phyloP scores from a whole-genome alignment of 2,888 invertebrate genomes.

The Morinoia aosen region DNA sequence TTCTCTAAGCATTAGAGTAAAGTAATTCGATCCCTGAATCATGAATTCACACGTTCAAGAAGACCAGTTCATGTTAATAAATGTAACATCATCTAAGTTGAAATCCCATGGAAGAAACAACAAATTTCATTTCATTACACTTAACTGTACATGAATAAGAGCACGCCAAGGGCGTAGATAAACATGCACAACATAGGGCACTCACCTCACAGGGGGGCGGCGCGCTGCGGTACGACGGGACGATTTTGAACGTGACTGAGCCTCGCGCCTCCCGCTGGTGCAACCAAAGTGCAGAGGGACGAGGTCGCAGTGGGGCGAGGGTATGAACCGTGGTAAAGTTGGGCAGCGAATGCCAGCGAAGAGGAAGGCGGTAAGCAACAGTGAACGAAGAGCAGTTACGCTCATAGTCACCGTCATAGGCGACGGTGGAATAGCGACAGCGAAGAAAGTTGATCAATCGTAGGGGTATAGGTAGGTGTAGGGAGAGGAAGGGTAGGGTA shows the following conservation, averaged over 20 bases:
- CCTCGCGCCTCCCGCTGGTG: conserved; percentile 94
- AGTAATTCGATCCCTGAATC: no score
- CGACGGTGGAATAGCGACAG: not conserved
- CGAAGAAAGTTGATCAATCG: not conserved
- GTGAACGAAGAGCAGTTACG: not conserved
- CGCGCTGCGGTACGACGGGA: conserved; percentile 97
- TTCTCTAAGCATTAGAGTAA: no score
- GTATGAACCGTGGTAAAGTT: not conserved
- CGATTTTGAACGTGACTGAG: conserved; percentile 98
- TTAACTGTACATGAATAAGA: no score
- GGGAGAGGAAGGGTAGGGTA: no score
- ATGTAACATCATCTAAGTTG: no score
- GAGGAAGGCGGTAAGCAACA: not conserved
- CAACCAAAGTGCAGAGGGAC: not conserved
- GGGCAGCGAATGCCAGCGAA: not conserved
- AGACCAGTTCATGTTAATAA: no score
- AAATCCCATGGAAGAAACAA: no score
- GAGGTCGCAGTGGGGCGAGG: not conserved
- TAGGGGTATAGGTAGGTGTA: not conserved
- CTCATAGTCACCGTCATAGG: not conserved
- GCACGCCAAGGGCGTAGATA: no score
- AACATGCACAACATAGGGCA: not conserved
- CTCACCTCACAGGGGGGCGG: conserved; percentile 97
- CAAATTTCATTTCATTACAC: no score
- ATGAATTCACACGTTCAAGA: no score